Conservation (phyloP, 2,113 vertebrate species). For the Ariopsis seemanni region DNA sequence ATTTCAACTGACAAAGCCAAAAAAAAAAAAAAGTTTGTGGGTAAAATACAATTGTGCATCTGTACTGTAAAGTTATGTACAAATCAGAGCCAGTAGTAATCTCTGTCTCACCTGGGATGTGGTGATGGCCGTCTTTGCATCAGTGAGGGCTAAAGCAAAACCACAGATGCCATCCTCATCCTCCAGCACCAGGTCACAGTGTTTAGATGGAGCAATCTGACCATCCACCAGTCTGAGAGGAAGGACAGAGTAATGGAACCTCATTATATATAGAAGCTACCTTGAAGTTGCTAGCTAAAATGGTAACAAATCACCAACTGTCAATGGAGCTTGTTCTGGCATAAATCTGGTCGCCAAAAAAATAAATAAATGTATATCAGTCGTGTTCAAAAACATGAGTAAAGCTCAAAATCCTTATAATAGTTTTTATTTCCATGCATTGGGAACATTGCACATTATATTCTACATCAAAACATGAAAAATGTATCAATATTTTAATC, state of each 20-base stretch:
- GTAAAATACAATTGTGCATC: background rate
- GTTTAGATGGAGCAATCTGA: conserved; percentile 80
- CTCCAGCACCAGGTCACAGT: conserved; percentile 88
- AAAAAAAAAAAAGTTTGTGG: background rate
- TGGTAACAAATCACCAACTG: background rate
- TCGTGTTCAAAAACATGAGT: too few species aligned
- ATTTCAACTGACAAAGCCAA: background rate
- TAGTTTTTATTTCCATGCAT: too few species aligned
- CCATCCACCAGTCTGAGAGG: conserved; percentile 81
- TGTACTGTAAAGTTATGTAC: background rate
- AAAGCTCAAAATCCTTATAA: too few species aligned
- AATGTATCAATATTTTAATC: too few species aligned
- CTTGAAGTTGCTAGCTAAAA: background rate
- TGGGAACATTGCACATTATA: too few species aligned
- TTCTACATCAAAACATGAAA: too few species aligned
- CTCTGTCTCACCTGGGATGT: conserved; percentile 84
- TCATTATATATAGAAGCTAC: background rate
- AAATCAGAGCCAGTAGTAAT: conserved; percentile 43
- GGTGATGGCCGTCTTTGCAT: conserved; percentile 84
- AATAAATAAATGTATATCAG: background rate
- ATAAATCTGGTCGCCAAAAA: background rate
- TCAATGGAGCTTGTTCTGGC: background rate
- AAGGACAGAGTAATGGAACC: background rate
- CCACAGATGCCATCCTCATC: conserved; percentile 91
- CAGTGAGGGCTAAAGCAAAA: conserved; percentile 84